Evolutionary conservation across 2,797 vertebrate genomes (phyloP).

Genomic region (Pteronotus mesoamericanus): DNA sequence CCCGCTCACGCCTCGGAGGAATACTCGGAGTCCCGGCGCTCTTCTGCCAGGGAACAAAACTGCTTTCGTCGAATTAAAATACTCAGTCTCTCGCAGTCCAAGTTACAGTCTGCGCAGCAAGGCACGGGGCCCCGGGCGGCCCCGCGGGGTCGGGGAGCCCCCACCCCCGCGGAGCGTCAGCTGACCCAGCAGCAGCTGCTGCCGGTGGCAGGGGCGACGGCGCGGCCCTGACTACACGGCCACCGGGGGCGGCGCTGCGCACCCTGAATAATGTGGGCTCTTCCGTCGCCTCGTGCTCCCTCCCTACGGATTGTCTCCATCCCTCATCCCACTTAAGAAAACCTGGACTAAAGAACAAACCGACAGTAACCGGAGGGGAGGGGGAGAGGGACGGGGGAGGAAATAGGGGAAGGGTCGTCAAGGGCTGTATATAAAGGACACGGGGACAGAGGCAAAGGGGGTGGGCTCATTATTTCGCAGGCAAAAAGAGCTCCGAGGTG

Average conservation of each 20-base stretch:
- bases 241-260: no score
- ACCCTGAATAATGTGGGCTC: neutral
- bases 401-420: no score
- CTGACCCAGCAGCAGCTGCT: no score
- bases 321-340: neutral
- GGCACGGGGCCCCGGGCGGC: no score
- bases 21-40: neutral
- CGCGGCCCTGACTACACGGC: no score
- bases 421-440: no score
- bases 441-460: no score
- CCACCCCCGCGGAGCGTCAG: neutral
- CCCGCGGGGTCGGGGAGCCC: no score
- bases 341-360: neutral
- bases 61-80: conserved; percentile 51
- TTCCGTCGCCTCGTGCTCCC: neutral
- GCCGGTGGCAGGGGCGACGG: no score
- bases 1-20: neutral
- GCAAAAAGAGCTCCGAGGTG: neutral
- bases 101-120: neutral
- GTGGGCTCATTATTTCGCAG: neutral
- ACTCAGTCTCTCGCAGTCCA: neutral
- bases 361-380: neutral
- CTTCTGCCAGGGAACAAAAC: conserved; percentile 26
- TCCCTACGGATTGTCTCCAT: neutral
- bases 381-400: no score